phyloP scores from a whole-genome alignment of 2,888 invertebrate species.

The Bellardia bayeri region DNA sequence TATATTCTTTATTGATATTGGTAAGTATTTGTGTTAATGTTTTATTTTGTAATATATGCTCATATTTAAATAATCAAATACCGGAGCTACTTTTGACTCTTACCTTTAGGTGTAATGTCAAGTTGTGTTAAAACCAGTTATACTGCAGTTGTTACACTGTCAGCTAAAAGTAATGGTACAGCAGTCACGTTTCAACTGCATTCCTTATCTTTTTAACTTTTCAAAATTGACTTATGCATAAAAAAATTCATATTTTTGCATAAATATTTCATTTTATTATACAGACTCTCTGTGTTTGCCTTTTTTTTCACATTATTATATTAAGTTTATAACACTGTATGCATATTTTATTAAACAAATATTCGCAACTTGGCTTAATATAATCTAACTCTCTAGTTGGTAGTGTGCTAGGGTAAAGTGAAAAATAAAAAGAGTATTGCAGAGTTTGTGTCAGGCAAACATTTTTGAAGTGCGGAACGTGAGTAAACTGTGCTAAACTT shows the following conservation, averaged over 20 bases:
- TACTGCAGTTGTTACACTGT: conserved; percentile 15
- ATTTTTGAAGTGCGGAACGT: conserved; percentile 37
- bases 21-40: conserved; percentile 77
- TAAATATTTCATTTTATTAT: background rate
- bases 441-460: conserved; percentile 28
- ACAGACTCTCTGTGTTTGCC: background rate
- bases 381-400: conserved; percentile 48
- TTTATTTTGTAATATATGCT: background rate
- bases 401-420: conserved; percentile 19
- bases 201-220: conserved; percentile 24
- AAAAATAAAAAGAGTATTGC: background rate
- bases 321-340: conserved; percentile 57
- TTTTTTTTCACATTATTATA: background rate
- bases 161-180: background rate
- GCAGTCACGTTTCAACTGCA: conserved; percentile 53
- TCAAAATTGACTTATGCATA: conserved; percentile 66
- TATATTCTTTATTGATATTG: conserved; percentile 99
- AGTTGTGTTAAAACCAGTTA: conserved; percentile 10
- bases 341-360: conserved; percentile 62
- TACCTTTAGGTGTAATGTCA: conserved; percentile 26
- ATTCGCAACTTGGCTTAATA: conserved; percentile 59
- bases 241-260: conserved; percentile 38
- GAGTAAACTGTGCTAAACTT: background rate
- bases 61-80: conserved; percentile 20
- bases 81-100: background rate